phyloP scores from a whole-genome alignment of 1,140 invertebrate species.

The Sesamia nonagrioides region DNA sequence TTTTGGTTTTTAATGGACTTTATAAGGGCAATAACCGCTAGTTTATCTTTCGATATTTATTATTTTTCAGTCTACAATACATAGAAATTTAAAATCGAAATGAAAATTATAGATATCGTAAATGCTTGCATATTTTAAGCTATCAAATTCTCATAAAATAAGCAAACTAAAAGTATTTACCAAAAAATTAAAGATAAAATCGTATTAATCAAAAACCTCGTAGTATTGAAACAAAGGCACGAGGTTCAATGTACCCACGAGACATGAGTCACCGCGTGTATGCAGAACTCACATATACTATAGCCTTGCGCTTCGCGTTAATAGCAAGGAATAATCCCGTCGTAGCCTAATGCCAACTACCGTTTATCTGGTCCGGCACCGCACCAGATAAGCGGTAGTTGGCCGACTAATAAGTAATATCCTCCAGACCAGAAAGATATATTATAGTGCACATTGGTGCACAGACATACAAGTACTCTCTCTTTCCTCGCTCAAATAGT shows the following conservation, averaged over 20 bases:
- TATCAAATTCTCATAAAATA: too few relatives aligned
- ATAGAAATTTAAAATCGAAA: too few relatives aligned
- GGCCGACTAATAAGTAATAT: too few relatives aligned
- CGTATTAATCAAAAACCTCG: not conserved
- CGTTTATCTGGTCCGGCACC: too few relatives aligned
- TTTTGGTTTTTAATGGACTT: not conserved
- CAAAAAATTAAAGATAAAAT: not conserved
- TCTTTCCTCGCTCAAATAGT: too few relatives aligned
- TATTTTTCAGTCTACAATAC: too few relatives aligned
- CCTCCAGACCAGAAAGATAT: too few relatives aligned
- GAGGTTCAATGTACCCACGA: not conserved
- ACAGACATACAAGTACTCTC: too few relatives aligned
- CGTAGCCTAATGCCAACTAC: not conserved
- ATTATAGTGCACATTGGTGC: too few relatives aligned
- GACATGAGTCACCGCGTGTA: conserved; percentile 17
- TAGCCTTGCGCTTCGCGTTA: conserved; percentile 26
- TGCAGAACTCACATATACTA: conserved; percentile 26
- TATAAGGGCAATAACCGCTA: not conserved
- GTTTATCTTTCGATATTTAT: not conserved
- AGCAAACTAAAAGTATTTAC: not conserved
- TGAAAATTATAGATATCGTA: too few relatives aligned
- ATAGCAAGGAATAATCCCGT: conserved; percentile 17
- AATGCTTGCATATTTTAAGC: too few relatives aligned
- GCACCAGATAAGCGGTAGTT: too few relatives aligned
- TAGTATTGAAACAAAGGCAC: not conserved